Base-by-base conservation (phyloP, 2,888 invertebrate genomes). In the Amblyjoppa proteus region DNA sequence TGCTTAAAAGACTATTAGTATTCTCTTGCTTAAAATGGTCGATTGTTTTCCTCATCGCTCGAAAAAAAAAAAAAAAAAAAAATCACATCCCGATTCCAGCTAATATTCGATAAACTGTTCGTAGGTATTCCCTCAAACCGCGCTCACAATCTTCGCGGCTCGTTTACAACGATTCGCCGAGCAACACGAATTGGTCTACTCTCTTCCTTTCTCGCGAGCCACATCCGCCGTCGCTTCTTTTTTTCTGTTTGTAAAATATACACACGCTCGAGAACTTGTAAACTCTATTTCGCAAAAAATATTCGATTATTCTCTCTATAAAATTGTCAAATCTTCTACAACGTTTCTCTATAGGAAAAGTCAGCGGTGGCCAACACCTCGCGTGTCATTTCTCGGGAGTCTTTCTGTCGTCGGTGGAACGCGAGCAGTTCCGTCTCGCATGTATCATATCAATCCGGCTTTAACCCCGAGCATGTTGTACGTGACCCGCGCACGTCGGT, bases 261-360 rank as follows among this genome's bases (percentile, higher is more conserved):
- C 88, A 81, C 80, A 82, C 68, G 89, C 90, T 89, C 88, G 82
- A 89, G 82, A 89, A 85, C 88, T 85, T 87, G 90, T 91, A 92
- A 92, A 92, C 85, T 89, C 91, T 93, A 91, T 90, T 87, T 91
- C 91, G 91, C 92, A 91, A 93, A 94, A 93, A 93, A 93, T 92
- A 93, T 75, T 92, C 85, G 83, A 80, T 88, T 81, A 86, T 87
- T 86, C 86, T 90, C 90, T 93, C 90, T 92, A 91, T 92, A 92
- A 92, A 91, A 93, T 90, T 91, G 90, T 89, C 87, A 87, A 88
- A 89, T 90, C 87, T 87, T 87, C 88, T 88, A 88, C 86, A 84
- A 85, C 87, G 41, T 34, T 64, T 73, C 38, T 71, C 56, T 81
- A 75, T 69, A 70, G 81, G 45, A 74, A 73, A 80, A 31, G 51